Percentiles rank a stretch among this genome's conserved stretches.
Evolutionary conservation across 2,113 vertebrate species (phyloP).

Genomic region (Micromys minutus): DNA sequence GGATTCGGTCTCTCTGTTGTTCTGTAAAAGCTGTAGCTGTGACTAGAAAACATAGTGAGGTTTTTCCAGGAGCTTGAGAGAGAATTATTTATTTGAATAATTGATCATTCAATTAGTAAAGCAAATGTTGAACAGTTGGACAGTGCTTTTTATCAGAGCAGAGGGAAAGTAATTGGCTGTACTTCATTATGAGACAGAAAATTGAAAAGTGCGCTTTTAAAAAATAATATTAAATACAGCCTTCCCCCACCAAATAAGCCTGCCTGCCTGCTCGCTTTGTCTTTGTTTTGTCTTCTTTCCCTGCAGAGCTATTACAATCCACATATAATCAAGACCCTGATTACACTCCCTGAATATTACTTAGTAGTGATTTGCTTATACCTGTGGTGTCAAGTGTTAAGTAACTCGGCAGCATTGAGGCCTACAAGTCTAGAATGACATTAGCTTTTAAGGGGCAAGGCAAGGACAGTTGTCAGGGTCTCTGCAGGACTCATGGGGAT

Average conservation of each 20-base stretch:
- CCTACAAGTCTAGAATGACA: constrained; percentile 48
- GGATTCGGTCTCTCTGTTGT: constrained; percentile 41
- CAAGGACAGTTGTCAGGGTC: constrained; percentile 45
- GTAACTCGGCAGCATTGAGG: constrained; percentile 54
- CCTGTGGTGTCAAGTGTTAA: constrained; percentile 41
- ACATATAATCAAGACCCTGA: constrained; percentile 70
- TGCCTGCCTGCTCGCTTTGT: constrained; percentile 67
- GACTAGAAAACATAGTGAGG: background rate
- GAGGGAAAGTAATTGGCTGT: constrained; percentile 81
- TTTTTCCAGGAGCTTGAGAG: constrained; percentile 55
- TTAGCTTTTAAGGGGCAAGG: constrained; percentile 35
- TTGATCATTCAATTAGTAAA: constrained; percentile 87
- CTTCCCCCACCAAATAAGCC: background rate
- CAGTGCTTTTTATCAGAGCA: constrained; percentile 79
- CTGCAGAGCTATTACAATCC: constrained; percentile 23
- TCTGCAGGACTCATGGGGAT: background rate
- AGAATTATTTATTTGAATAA: constrained; percentile 85
- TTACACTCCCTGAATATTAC: constrained; percentile 70
- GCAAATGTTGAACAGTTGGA: constrained; percentile 84
- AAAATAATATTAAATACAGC: constrained; percentile 64
- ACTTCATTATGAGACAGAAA: constrained; percentile 76
- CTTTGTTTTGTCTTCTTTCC: constrained; percentile 58
- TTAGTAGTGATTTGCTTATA: constrained; percentile 65
- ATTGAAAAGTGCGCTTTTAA: constrained; percentile 74
- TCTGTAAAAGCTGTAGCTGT: background rate